Percentiles rank a stretch among this genome's conserved stretches.
Evolutionary conservation across 2,797 vertebrate genomes (phyloP).

Genomic region (Acrocephalus scirpaceus): DNA sequence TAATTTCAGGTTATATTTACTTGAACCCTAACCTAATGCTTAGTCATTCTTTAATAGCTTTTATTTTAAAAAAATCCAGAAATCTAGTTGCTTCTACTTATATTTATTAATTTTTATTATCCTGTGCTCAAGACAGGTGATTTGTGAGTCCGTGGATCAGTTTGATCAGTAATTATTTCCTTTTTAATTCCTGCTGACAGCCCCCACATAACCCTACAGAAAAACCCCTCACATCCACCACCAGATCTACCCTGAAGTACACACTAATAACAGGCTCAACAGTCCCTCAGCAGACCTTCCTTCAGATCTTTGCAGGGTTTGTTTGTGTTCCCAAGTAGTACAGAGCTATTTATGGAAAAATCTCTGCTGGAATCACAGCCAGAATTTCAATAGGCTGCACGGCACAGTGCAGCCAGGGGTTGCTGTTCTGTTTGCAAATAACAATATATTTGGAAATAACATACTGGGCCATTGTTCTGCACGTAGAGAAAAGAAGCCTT

Average conservation of each 20-base stretch:
- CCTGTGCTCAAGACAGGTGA: neutral
- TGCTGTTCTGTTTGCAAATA: slow-evolving; percentile 61
- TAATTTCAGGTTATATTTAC: neutral
- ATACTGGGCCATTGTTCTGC: slow-evolving; percentile 44
- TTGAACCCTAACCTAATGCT: neutral
- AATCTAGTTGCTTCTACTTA: neutral
- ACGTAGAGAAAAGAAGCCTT: neutral
- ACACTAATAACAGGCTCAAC: neutral
- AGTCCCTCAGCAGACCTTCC: neutral
- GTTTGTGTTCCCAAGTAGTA: slow-evolving; percentile 38
- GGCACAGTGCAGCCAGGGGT: slow-evolving; percentile 17
- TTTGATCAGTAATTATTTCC: neutral
- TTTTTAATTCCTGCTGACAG: neutral
- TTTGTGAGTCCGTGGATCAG: neutral
- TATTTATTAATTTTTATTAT: neutral
- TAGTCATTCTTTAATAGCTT: neutral
- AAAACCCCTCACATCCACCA: neutral
- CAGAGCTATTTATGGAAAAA: slow-evolving; percentile 67
- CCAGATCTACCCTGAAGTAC: neutral
- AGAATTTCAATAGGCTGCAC: slow-evolving; percentile 57
- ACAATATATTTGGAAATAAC: slow-evolving; percentile 60
- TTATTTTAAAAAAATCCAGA: neutral
- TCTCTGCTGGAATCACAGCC: slow-evolving; percentile 51
- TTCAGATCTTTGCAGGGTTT: neutral
- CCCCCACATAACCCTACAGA: neutral